Base-by-base conservation (phyloP, 2,888 invertebrate species). In the Myopa testacea region DNA sequence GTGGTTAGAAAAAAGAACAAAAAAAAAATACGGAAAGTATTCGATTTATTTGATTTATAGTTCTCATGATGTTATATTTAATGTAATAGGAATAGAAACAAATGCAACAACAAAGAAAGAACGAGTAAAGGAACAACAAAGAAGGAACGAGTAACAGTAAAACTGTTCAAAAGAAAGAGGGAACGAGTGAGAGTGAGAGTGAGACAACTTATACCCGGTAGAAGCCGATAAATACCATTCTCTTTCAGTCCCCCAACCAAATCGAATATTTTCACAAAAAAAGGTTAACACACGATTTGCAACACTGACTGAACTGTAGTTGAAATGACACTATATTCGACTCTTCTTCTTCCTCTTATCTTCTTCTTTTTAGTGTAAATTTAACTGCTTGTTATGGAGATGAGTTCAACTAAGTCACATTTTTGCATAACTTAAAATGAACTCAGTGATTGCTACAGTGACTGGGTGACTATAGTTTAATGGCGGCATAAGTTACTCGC, bases 211-310 rank as follows among this genome's bases (percentile, higher is more conserved):
- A 63, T 12, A 26, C 12, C 63, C 7, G 12, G 34, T 6, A 40
- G 12, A 34, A 37, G 38, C 6, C 10, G 34, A 67, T 12, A n/a
- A 14, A 26, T 12, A 26, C 19, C 12, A 50, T 65, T 74, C 74
- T 65, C 74, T 74, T 74, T 75, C 58, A 68, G 26, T 73, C n/a
- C 8, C 37, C 14, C 7, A 7, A 73, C 50, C 19, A 45, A 63
- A 71, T 71, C 16, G 52, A 72, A 75, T 75, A 77, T 79, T 78
- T 78, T 78, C 75, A 79, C 79, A 79, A 78, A 60, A 52, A 62
- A 68, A 78, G 67, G 73, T 73, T 73, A 73, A 76, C 78, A 79
- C 79, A 79, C 79, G 79, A 75, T 75, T 70, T 77, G 68, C 78
- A 70, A 79, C 75, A 77, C 52, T 74, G 7, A 16, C 5, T 45